phyloP scores from a whole-genome alignment of 2,888 invertebrate genomes.

The Ligdia adustata region DNA sequence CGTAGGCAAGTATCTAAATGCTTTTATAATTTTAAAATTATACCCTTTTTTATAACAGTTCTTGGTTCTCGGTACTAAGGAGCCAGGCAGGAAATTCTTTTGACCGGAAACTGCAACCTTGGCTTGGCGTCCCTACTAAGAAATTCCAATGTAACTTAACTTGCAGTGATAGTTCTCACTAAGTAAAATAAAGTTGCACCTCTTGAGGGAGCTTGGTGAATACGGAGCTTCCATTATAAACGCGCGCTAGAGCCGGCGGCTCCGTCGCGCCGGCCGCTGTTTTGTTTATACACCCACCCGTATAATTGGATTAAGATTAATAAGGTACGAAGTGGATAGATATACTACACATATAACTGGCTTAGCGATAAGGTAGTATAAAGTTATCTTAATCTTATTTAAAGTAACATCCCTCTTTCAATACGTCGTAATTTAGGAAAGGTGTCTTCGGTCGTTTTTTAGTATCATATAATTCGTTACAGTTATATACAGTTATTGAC shows the following conservation, averaged over 20 bases:
- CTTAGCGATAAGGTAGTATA: conserved; percentile 18
- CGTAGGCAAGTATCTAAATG: too few species aligned
- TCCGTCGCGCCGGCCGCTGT: conserved; percentile 17
- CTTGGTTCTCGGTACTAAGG: too few species aligned
- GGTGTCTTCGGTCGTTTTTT: too few species aligned
- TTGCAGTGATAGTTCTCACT: conserved; percentile 11
- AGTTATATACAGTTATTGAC: too few species aligned
- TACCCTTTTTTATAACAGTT: too few species aligned
- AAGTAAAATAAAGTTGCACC: conserved; percentile 21
- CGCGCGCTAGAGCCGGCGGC: conserved; percentile 16
- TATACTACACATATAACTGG: too few species aligned
- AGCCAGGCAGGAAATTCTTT: too few species aligned
- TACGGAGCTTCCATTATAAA: conserved; percentile 26
- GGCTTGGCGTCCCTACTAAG: too few species aligned
- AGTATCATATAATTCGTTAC: too few species aligned
- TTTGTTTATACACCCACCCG: conserved; percentile 28
- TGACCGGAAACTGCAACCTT: too few species aligned
- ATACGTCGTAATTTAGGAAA: conserved; percentile 10
- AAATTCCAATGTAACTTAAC: conserved; percentile 15
- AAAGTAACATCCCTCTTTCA: conserved; percentile 17
- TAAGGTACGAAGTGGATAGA: conserved; percentile 26
- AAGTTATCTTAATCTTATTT: conserved; percentile 22
- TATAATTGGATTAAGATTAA: conserved; percentile 31
- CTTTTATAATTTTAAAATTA: too few species aligned
- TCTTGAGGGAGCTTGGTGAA: conserved; percentile 19